Base-by-base conservation (phyloP, 2,797 vertebrate genomes). In the Pangasius krempfi region DNA sequence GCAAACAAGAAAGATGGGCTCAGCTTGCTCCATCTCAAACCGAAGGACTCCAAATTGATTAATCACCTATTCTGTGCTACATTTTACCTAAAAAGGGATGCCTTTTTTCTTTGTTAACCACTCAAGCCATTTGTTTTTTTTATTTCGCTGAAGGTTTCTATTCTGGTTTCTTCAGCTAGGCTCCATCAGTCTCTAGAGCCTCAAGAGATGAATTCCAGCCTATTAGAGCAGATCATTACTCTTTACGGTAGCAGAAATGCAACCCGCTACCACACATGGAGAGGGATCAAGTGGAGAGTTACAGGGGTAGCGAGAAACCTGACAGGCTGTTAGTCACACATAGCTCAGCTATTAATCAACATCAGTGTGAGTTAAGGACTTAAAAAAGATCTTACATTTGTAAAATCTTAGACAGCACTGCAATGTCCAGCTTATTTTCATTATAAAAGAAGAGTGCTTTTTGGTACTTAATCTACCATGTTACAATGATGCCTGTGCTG, bases 181-280 rank as follows among this genome's bases (percentile, higher is more conserved):
- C 88, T 33, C 54, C 85, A 73, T 76, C 75, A 52, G 81, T 84
- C 81, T 84, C 54, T 47, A 40, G 2, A 37, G 87, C 88, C 89
- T 84, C 84, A 14, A 27, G 86, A 91, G 91, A 91, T 88, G 88
- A 88, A 88, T 92, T 88, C 89, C 86, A 86, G 89, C 72, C 90
- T 81, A 91, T 90, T 91, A 88, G 92, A 92, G 87, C 86, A 89
- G 87, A 90, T 92, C 88, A 91, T 91, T 89, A 89, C 78, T 89
- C 87, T 87, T 90, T 80, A 90, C 87, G 84, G 78, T 86, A 90
- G 89, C 70, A 84, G 37, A 88, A 91, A 92, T 22, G 14, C 81
- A 64, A 81, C 73, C 87, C 25, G 52, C 52, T 79, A 81, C 72
- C 62, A 56, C 81, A 88, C 70, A 86, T 47, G 87, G 86, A 78